These are phyloP conservation scores for Gorsachius goisagi DNA, from an alignment of 2,113 vertebrate genomes.

Conservation along the genomic window DNA sequence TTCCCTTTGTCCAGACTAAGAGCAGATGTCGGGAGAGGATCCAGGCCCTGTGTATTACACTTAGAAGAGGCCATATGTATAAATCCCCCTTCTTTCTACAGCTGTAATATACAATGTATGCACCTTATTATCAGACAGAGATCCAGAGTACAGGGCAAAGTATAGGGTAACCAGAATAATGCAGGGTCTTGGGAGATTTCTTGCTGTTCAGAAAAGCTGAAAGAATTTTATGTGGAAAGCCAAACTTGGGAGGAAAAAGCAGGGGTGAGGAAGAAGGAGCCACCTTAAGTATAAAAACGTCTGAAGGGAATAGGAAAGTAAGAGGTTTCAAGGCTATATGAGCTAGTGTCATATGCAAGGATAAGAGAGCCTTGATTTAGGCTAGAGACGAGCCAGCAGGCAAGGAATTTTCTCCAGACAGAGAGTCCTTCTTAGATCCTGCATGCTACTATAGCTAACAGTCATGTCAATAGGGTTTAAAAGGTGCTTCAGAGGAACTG, in stretches of 20 bases:
- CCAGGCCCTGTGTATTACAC: slow-evolving; percentile 23
- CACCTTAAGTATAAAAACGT: not conserved
- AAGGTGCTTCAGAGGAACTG: slow-evolving; percentile 34
- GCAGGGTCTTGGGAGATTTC: not conserved
- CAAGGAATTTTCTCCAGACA: slow-evolving; percentile 29
- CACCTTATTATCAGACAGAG: not conserved
- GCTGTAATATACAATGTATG: not conserved
- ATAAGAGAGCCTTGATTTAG: slow-evolving; percentile 10
- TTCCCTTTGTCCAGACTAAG: slow-evolving; percentile 2
- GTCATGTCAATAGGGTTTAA: slow-evolving; percentile 43
- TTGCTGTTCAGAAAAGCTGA: not conserved
- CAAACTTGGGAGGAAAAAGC: not conserved
- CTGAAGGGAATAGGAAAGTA: not conserved
- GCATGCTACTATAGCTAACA: slow-evolving; percentile 1
- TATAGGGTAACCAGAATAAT: not conserved
- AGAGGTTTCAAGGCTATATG: not conserved
- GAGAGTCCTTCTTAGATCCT: not conserved
- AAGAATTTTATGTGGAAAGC: not conserved
- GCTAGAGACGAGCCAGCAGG: not conserved
- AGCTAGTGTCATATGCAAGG: slow-evolving; percentile 6
- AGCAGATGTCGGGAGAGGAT: slow-evolving; percentile 63
- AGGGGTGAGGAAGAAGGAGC: not conserved
- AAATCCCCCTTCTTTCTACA: slow-evolving; percentile 40
- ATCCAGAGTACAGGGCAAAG: not conserved
- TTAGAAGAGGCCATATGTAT: not conserved